A percentile compares a stretch with the other conserved stretches of the same genome.
phyloP scores from a whole-genome alignment of 2,888 invertebrate species.

The Rhingia campestris region DNA sequence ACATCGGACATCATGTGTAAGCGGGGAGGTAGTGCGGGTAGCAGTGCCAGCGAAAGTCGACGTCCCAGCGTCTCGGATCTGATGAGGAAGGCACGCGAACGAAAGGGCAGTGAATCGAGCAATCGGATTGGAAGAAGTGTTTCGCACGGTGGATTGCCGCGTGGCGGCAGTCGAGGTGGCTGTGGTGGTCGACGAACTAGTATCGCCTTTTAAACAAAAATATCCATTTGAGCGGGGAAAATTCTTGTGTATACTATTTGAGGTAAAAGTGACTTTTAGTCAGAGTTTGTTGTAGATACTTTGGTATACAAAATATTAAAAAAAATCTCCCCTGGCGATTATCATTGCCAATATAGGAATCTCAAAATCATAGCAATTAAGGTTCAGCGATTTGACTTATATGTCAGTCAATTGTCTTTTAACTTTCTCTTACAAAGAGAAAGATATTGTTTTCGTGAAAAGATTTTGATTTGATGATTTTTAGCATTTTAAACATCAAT shows the following conservation, averaged over 20 bases:
- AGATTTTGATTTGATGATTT: no score
- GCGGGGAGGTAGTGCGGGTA: conserved; percentile 76
- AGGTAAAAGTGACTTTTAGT: conserved; percentile 9
- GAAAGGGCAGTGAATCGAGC: conserved; percentile 80
- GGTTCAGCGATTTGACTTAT: no score
- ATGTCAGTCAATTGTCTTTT: no score
- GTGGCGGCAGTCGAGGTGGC: conserved; percentile 78
- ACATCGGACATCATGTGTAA: conserved; percentile 82
- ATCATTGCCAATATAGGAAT: no score
- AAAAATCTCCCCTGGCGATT: no score
- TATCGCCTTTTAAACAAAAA: conserved; percentile 80
- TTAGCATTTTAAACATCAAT: no score
- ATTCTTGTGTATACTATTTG: background rate
- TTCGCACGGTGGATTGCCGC: conserved; percentile 81
- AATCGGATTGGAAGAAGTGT: conserved; percentile 81
- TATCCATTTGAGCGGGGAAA: background rate
- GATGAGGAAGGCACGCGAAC: conserved; percentile 81
- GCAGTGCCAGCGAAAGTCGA: conserved; percentile 78
- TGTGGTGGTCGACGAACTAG: conserved; percentile 81
- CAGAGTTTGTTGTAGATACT: no score
- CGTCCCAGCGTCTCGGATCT: conserved; percentile 82
- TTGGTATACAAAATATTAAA: no score
- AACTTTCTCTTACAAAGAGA: no score
- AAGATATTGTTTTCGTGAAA: no score
- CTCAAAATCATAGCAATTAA: no score